Evolutionary conservation across 2,797 vertebrate species (phyloP).

Genomic region (Astyanax mexicanus): DNA sequence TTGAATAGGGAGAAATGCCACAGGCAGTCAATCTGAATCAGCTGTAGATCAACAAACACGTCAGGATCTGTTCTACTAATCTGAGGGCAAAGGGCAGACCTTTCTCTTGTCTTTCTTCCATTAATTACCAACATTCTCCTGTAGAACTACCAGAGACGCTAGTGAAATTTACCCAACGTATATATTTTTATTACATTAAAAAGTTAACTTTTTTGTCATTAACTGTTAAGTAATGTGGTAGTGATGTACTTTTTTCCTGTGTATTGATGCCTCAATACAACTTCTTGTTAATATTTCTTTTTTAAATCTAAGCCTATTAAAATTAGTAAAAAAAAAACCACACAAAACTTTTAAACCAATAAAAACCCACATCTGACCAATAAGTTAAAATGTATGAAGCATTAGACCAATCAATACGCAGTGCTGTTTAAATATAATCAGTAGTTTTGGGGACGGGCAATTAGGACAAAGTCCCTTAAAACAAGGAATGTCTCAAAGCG

Average conservation of each 20-base stretch:
- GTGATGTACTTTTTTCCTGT: too few species aligned
- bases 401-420: slow-evolving; percentile 18
- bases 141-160: background rate
- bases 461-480: slow-evolving; percentile 11
- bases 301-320: background rate
- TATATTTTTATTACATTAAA: too few species aligned
- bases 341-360: too few species aligned
- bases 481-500: slow-evolving; percentile 1
- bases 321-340: background rate
- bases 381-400: slow-evolving; percentile 3
- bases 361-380: background rate
- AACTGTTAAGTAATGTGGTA: too few species aligned
- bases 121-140: slow-evolving; percentile 1
- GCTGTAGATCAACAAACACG: slow-evolving; percentile 2
- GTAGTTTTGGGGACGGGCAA: background rate
- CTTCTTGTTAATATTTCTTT: too few species aligned
- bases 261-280: too few species aligned
- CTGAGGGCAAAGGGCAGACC: slow-evolving; percentile 26
- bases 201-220: too few species aligned
- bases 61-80: slow-evolving; percentile 12
- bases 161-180: background rate
- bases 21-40: slow-evolving; percentile 6
- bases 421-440: slow-evolving; percentile 9
- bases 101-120: background rate
- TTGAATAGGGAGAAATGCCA: background rate